Evolutionary conservation across 2,113 vertebrate species (phyloP).

Genomic region (Cephalopholis sonnerati): DNA sequence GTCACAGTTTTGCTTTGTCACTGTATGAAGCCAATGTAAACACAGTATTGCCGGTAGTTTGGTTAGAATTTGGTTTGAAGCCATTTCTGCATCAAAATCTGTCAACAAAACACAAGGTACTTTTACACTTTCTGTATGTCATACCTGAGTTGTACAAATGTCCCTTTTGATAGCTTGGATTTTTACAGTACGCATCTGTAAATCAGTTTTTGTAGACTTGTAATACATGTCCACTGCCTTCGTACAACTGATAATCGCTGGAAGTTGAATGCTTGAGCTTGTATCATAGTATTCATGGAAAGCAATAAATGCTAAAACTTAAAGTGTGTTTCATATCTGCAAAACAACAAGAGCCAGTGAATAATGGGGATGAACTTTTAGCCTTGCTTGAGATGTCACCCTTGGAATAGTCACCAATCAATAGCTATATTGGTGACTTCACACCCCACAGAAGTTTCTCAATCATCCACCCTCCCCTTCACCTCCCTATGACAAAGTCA

Average conservation of each 20-base stretch:
- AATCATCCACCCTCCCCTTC: no score
- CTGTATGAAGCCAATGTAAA: constrained; percentile 38
- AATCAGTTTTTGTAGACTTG: constrained; percentile 94
- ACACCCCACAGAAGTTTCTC: background rate
- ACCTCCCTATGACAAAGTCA: no score
- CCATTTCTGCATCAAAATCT: constrained; percentile 30
- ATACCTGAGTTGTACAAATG: constrained; percentile 89
- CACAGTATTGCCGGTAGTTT: constrained; percentile 41
- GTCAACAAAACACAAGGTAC: constrained; percentile 48
- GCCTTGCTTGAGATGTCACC: no score
- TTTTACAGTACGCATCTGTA: constrained; percentile 93
- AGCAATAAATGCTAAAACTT: constrained; percentile 95
- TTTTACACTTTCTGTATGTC: constrained; percentile 60
- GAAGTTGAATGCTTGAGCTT: constrained; percentile 95
- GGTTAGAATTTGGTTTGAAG: constrained; percentile 40
- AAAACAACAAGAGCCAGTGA: background rate
- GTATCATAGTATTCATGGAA: constrained; percentile 97
- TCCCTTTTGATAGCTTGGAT: constrained; percentile 97
- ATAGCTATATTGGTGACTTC: background rate
- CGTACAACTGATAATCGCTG: constrained; percentile 92
- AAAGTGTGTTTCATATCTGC: background rate
- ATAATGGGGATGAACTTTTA: background rate
- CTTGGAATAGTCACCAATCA: no score
- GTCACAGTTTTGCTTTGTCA: constrained; percentile 42
- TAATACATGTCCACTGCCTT: constrained; percentile 96